These are phyloP conservation scores for Emydura subglobosa DNA, from an alignment of 2,113 vertebrate species.

Conservation along the genomic window DNA sequence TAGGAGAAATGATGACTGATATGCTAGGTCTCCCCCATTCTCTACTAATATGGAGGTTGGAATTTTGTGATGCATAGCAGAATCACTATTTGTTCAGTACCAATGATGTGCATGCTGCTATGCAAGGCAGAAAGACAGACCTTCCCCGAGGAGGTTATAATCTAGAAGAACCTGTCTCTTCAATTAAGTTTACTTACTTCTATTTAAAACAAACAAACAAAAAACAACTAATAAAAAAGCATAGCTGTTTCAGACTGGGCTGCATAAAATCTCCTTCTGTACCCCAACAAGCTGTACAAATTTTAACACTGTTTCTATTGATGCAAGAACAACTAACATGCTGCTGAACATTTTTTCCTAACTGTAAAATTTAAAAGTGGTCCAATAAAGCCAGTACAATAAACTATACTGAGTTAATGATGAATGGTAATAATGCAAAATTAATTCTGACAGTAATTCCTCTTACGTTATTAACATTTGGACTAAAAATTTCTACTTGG, in stretches of 20 bases:
- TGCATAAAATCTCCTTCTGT: fast-evolving
- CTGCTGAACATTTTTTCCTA: fast-evolving
- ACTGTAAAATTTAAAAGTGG: fast-evolving
- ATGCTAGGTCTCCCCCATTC: background rate
- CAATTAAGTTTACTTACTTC: background rate
- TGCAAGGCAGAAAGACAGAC: background rate
- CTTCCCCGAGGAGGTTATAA: background rate
- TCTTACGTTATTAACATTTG: background rate
- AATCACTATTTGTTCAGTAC: background rate
- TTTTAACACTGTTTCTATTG: background rate
- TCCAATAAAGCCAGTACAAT: fast-evolving
- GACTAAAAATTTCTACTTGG: background rate
- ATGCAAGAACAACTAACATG: fast-evolving
- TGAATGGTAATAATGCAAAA: background rate
- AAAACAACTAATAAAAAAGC: background rate
- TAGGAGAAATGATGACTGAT: background rate
- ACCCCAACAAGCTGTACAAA: fast-evolving
- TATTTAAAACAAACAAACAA: background rate
- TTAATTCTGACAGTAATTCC: background rate
- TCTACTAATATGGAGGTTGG: background rate
- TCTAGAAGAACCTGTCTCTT: background rate
- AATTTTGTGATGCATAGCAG: background rate
- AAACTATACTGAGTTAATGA: fast-evolving
- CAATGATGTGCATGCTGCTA: background rate
- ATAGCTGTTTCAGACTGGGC: fast-evolving